Evolutionary conservation across 1,140 invertebrate genomes (phyloP).

Genomic region (Helicoverpa armigera): DNA sequence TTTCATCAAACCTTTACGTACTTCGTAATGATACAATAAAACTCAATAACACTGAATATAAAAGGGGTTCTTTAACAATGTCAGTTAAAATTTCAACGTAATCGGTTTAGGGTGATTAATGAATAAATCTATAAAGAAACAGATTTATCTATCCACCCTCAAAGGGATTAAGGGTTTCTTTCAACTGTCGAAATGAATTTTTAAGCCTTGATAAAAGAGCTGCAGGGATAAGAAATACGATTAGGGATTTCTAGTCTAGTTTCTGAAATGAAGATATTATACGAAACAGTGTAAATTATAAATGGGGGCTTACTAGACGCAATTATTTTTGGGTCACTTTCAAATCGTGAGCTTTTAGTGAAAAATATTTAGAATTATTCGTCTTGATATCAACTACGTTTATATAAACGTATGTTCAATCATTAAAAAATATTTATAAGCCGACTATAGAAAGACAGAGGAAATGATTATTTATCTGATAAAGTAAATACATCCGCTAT

Average conservation of each 20-base stretch:
- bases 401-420: too few species aligned
- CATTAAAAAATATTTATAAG: too few species aligned
- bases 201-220: conserved; percentile 49
- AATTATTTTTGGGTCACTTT: background rate
- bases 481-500: too few species aligned
- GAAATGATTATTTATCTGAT: too few species aligned
- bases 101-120: conserved; percentile 58
- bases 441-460: too few species aligned
- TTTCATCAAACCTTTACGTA: too few species aligned
- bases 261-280: conserved; percentile 11
- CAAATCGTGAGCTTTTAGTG: too few species aligned
- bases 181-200: conserved; percentile 51
- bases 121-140: conserved; percentile 58
- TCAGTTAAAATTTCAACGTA: conserved; percentile 54
- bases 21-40: background rate
- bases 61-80: conserved; percentile 38
- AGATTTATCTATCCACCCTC: conserved; percentile 51
- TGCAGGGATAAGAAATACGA: conserved; percentile 41
- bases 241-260: conserved; percentile 36
- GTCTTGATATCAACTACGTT: too few species aligned
- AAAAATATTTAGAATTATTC: too few species aligned
- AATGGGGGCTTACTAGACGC: background rate
- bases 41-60: conserved; percentile 9
- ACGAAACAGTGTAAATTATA: background rate
- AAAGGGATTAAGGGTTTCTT: conserved; percentile 52